phyloP scores from a whole-genome alignment of 2,113 vertebrate genomes.

The Ahaetulla prasina region DNA sequence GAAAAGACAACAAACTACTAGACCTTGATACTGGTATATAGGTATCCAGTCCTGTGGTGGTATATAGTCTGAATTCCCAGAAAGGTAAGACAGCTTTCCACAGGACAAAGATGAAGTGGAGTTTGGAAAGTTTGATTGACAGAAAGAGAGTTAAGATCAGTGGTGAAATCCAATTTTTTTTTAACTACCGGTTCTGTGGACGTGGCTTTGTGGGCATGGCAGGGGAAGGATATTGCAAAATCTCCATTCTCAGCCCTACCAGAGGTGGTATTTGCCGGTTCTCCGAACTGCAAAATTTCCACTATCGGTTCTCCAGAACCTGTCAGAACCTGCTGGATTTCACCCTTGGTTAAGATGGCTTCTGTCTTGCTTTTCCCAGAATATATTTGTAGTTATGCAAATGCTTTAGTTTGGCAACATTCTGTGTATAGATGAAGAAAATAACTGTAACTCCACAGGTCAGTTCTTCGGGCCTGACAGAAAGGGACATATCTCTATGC shows the following conservation, averaged over 20 bases:
- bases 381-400: not conserved
- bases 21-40: not conserved
- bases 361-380: not conserved
- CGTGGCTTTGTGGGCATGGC: too few relatives aligned
- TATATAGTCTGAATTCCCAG: not conserved
- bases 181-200: too few relatives aligned
- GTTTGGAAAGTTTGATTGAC: not conserved
- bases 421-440: not conserved
- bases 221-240: too few relatives aligned
- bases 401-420: not conserved
- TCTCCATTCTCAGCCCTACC: too few relatives aligned
- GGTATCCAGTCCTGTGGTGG: not conserved
- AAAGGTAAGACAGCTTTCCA: not conserved
- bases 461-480: not conserved
- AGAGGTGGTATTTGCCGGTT: too few relatives aligned
- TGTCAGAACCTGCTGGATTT: too few relatives aligned
- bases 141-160: not conserved
- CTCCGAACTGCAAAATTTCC: too few relatives aligned
- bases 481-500: not conserved
- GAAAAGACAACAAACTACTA: not conserved
- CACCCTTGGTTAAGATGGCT: too few relatives aligned
- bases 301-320: too few relatives aligned
- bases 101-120: not conserved
- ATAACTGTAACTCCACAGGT: not conserved
- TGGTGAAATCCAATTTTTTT: too few relatives aligned